Percentiles rank a stretch among this genome's conserved stretches.
Evolutionary conservation across 2,113 vertebrate species (phyloP).

Genomic region (Athene noctua): DNA sequence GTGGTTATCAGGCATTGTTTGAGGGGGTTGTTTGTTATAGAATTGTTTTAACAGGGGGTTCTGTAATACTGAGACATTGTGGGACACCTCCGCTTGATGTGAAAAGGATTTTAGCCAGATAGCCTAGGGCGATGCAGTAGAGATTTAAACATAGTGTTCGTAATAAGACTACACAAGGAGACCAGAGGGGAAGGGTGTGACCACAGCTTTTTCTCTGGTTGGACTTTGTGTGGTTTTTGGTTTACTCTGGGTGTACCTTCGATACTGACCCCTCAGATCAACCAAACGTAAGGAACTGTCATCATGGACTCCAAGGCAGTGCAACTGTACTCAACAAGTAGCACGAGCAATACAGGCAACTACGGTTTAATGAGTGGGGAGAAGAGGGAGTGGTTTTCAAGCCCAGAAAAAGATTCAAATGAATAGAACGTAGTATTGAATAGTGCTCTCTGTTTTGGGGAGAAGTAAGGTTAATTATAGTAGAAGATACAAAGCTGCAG

Average conservation of each 20-base stretch:
- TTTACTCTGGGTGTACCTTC: neutral
- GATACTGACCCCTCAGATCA: neutral
- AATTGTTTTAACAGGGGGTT: neutral
- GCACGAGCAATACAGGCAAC: neutral
- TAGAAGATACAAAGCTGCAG: neutral
- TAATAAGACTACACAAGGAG: neutral
- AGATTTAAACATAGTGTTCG: neutral
- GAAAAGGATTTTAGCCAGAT: neutral
- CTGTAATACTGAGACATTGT: neutral
- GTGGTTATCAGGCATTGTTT: neutral
- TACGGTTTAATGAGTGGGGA: neutral
- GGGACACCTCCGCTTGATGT: neutral
- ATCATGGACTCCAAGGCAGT: neutral
- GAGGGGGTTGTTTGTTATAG: neutral
- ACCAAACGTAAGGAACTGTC: accelerated
- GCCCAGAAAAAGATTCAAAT: neutral
- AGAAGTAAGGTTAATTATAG: neutral
- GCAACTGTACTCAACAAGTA: neutral
- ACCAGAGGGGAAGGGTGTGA: neutral
- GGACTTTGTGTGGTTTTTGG: neutral
- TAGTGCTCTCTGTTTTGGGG: neutral
- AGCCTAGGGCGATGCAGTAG: neutral
- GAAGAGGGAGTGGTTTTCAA: neutral
- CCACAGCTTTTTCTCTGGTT: neutral
- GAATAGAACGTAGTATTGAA: neutral